These are phyloP conservation scores for Lasioglossum zephyrum DNA, from an alignment of 2,888 invertebrate species.

Conservation along the genomic window DNA sequence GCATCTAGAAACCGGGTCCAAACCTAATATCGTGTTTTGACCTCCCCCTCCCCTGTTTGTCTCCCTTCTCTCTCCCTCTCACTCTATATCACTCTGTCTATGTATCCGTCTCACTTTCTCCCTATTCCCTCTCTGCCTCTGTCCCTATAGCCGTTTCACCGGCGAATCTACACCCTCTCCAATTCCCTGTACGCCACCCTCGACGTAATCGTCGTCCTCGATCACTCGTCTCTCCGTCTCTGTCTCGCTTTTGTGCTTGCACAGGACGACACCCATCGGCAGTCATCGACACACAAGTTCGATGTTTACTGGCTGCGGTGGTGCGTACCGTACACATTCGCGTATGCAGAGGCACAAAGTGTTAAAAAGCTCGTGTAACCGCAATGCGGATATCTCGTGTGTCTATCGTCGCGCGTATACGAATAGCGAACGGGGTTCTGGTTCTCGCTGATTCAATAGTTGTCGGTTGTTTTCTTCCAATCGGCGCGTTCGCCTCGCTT, in stretches of 20 bases:
- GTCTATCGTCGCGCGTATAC: conserved; percentile 42
- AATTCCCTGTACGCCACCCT: conserved; percentile 11
- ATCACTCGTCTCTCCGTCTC: conserved; percentile 26
- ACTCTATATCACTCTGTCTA: conserved; percentile 3
- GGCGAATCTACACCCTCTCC: not conserved
- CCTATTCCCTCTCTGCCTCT: not conserved
- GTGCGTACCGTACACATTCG: conserved; percentile 58
- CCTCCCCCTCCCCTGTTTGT: conserved; percentile 19
- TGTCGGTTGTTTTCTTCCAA: conserved; percentile 45
- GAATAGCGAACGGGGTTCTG: conserved; percentile 2
- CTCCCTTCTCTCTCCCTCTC: conserved; percentile 6
- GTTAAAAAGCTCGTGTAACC: conserved; percentile 74
- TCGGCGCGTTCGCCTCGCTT: conserved; percentile 1
- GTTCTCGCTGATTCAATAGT: conserved; percentile 35
- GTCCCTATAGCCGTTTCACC: not conserved
- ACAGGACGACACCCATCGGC: conserved; percentile 58
- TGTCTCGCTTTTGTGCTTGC: conserved; percentile 56
- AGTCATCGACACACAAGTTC: conserved; percentile 62
- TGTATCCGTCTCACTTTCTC: not conserved
- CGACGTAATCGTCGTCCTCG: conserved; percentile 45
- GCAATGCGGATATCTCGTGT: conserved; percentile 76
- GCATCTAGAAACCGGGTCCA: conserved; percentile 54
- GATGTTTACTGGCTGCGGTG: conserved; percentile 67
- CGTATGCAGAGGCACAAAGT: conserved; percentile 57
- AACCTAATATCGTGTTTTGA: conserved; percentile 73